These are phyloP conservation scores for Drosophila pachea DNA, from an alignment of 1,140 invertebrate genomes.

Conservation along the genomic window DNA sequence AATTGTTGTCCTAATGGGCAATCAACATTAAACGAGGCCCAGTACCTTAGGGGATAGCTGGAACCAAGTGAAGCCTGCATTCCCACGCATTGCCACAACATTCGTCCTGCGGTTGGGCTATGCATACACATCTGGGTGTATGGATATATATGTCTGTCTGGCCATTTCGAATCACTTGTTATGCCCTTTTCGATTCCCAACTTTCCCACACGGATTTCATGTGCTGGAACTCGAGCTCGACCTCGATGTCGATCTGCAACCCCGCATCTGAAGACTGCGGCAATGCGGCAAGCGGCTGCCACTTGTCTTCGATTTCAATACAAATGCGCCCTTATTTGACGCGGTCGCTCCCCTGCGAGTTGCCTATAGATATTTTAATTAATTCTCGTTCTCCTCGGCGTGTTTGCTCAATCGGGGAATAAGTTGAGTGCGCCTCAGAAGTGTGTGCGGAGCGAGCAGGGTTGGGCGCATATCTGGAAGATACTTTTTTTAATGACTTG, in stretches of 20 bases:
- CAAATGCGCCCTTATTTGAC: slow-evolving; percentile 45
- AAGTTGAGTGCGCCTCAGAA: slow-evolving; percentile 34
- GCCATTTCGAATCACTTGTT: slow-evolving; percentile 71
- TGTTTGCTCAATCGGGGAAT: slow-evolving; percentile 16
- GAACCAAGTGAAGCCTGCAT: slow-evolving; percentile 23
- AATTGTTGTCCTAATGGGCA: slow-evolving; percentile 76
- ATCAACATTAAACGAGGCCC: slow-evolving; percentile 58
- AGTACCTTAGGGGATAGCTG: slow-evolving; percentile 6
- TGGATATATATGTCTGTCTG: slow-evolving; percentile 42
- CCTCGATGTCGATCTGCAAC: slow-evolving; percentile 10
- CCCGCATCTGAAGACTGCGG: no score
- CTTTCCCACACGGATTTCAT: slow-evolving; percentile 64
- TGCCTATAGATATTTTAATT: slow-evolving; percentile 70
- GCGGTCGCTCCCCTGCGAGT: slow-evolving; percentile 16
- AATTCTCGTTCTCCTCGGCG: slow-evolving; percentile 40
- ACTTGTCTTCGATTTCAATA: slow-evolving; percentile 67
- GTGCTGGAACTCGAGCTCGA: slow-evolving; percentile 22
- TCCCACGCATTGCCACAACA: slow-evolving; percentile 69
- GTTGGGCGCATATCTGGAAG: slow-evolving; percentile 25
- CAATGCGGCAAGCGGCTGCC: slow-evolving; percentile 50
- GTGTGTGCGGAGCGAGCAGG: slow-evolving; percentile 60
- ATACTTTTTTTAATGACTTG: slow-evolving; percentile 37
- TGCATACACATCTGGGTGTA: no score
- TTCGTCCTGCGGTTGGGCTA: slow-evolving; percentile 58
- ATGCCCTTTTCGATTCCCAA: slow-evolving; percentile 67